Percentiles rank a stretch among this genome's conserved stretches.
These are phyloP conservation scores for Hypanus sabinus DNA, from an alignment of 2,113 vertebrate genomes.

Conservation along the genomic window DNA sequence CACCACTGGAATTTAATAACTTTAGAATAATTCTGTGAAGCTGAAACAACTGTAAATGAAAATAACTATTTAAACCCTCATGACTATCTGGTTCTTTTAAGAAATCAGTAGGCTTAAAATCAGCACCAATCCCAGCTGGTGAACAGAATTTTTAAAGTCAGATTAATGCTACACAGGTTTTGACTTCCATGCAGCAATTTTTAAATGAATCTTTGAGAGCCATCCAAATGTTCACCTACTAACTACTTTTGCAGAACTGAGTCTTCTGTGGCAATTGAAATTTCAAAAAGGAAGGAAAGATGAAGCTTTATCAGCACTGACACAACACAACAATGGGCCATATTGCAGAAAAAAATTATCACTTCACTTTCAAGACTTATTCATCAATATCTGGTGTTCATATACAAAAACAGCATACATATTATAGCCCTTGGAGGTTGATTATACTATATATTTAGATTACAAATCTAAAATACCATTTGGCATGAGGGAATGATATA, in stretches of 20 bases:
- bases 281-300: neutral
- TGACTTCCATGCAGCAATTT: neutral
- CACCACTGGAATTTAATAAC: too few relatives aligned
- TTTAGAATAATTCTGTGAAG: neutral
- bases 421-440: neutral
- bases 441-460: neutral
- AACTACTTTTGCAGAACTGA: neutral
- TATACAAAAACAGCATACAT: neutral
- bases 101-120: too few relatives aligned
- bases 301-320: too few relatives aligned
- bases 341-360: neutral
- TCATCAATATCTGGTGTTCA: neutral
- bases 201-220: neutral
- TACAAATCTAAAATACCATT: neutral
- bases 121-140: too few relatives aligned
- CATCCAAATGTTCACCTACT: neutral
- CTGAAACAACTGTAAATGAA: too few relatives aligned
- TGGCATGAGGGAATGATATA: neutral
- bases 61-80: too few relatives aligned
- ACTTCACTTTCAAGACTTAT: neutral
- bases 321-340: neutral
- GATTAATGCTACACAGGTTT: neutral
- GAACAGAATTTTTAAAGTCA: too few relatives aligned
- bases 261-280: neutral
- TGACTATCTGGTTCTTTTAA: too few relatives aligned